Evolutionary conservation across 2,113 vertebrate species (phyloP).

Genomic region (Rissa tridactyla): DNA sequence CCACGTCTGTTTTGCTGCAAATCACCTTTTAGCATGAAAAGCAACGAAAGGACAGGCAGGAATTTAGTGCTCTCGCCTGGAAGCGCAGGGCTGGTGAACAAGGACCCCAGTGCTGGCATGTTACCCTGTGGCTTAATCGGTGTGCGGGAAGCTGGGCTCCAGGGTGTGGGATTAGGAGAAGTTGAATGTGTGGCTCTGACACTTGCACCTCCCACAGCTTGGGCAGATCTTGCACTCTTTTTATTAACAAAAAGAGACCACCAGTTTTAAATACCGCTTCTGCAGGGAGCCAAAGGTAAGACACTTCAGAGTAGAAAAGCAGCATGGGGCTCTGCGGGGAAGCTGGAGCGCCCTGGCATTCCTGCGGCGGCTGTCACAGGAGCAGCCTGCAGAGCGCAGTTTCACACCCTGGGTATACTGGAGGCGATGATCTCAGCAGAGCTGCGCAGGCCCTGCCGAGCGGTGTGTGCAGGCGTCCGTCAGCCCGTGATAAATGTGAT

Average conservation of each 20-base stretch:
- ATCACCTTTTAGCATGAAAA: background rate
- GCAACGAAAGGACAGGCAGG: background rate
- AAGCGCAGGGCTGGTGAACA: background rate
- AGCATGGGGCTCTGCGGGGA: background rate
- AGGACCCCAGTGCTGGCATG: background rate
- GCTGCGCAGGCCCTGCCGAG: background rate
- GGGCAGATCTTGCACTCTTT: background rate
- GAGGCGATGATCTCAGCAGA: background rate
- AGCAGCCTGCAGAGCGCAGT: background rate
- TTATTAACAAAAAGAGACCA: background rate
- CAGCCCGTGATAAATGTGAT: background rate
- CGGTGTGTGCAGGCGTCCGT: rapidly evolving
- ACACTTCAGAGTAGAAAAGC: background rate
- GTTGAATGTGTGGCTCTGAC: background rate
- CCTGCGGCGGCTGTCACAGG: background rate
- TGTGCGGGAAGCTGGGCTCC: background rate
- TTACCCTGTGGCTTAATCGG: background rate
- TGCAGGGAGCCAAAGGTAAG: background rate
- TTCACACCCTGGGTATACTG: background rate
- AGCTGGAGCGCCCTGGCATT: background rate
- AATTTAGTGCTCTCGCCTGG: background rate
- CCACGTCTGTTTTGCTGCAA: background rate
- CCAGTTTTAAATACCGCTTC: background rate
- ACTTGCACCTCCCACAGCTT: background rate
- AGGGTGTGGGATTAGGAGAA: background rate